Base-by-base conservation (phyloP, 2,113 vertebrate species). In the Psilopsiagon aurifrons region DNA sequence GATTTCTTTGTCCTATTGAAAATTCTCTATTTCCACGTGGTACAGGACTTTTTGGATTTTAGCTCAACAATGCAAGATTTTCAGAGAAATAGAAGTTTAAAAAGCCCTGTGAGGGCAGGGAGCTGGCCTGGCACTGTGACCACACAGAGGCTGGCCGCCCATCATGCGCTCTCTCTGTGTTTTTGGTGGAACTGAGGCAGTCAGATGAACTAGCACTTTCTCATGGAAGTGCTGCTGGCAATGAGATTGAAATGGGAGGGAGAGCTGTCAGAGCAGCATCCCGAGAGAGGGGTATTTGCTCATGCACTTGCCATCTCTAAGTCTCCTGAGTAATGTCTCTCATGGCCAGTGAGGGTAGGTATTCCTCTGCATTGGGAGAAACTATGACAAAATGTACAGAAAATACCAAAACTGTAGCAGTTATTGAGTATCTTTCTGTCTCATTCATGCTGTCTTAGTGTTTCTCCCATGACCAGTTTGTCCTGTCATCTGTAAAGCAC, bases 171-270 rank as follows among this genome's bases (percentile, higher is more conserved):
- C 41, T 68, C 24, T 77, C 0, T 0, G 46, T 4, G 14, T 35
- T 74, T 85, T 69, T 27, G 11, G 49, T 69, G 67, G 67, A 64
- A 69, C 17, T 3, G 31, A 51, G 66, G 67, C 52, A 35, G 33
- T 51, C 15, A 7, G 73, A 27, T 2, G 8, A 91, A 59, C 4
- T 7, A 60, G 63, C 0, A 0, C 44, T 94, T 94, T 93, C 92
- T 94, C 79, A 77, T 86, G 85, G 67, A 94, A 88, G 33, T 28
- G 31, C 57, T 94, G 55, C 52, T 94, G 91, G 86, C 83, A 80
- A 44, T 29, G 57, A 92, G 67, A 62, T n/a, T 62, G 75, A 69
- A 73, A 62, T 3, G 7, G 54, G 49, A 90, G 79, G 54, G 71
- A 82, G 35, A 84, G 51, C 83, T 78, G 37, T 68, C 73, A 63